Conservation (phyloP, 2,888 invertebrate species). For the Drosophila anomalata region DNA sequence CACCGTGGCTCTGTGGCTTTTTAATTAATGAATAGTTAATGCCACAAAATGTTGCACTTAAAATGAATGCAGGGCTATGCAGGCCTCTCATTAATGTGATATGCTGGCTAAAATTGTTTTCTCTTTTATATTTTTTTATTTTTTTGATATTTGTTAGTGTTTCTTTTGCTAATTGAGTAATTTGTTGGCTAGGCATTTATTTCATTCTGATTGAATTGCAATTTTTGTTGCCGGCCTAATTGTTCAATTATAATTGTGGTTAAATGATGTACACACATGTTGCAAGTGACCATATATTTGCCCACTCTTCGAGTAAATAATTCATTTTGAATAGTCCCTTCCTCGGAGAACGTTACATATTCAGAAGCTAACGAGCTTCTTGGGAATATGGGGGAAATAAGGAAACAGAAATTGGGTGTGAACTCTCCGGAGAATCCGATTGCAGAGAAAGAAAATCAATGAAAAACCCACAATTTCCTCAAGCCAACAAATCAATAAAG, state of each 20-base stretch:
- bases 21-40: constrained; percentile 70
- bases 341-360: not conserved
- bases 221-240: constrained; percentile 28
- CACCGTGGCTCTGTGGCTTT: constrained; percentile 39
- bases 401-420: not conserved
- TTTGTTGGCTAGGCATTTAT: constrained; percentile 47
- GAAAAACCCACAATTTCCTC: not conserved
- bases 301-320: not conserved
- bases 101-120: constrained; percentile 25
- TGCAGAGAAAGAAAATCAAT: not conserved
- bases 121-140: not conserved
- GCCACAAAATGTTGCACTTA: constrained; percentile 18
- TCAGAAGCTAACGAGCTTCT: not conserved
- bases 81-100: constrained; percentile 54
- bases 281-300: not conserved
- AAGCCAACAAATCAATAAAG: not conserved
- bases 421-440: not conserved
- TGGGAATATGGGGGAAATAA: not conserved
- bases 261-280: not conserved
- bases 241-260: constrained; percentile 31
- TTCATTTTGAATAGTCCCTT: not conserved
- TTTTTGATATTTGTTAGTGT: not conserved
- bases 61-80: constrained; percentile 31
- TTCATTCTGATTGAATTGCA: constrained; percentile 34
- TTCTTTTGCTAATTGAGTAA: constrained; percentile 31